Percentiles rank a stretch among this genome's conserved stretches.
Conservation (phyloP, 2,888 invertebrate species). For the Eilema caniola region DNA sequence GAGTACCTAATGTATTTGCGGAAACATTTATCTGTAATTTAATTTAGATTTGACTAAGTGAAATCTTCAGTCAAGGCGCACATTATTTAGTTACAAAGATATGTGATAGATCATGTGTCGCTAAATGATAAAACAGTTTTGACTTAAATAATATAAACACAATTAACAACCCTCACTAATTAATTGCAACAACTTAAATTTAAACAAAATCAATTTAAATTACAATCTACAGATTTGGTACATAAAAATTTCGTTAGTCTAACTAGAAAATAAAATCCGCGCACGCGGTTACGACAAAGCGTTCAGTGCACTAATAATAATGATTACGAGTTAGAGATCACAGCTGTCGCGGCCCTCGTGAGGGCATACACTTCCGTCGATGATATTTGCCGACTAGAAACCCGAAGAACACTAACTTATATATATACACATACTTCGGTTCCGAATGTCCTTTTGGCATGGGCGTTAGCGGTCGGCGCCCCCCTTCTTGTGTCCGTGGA, state of each 20-base stretch:
- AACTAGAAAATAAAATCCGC: conserved; percentile 79
- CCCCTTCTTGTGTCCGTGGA: conserved; percentile 90
- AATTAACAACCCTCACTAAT: conserved; percentile 82
- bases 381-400: conserved; percentile 84
- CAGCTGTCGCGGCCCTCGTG: conserved; percentile 80
- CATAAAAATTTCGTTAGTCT: conserved; percentile 84
- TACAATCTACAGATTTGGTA: conserved; percentile 85
- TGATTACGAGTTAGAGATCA: conserved; percentile 85
- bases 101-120: conserved; percentile 62
- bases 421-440: conserved; percentile 81
- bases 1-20: conserved; percentile 52
- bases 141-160: conserved; percentile 80
- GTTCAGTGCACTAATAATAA: conserved; percentile 81
- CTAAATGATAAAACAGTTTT: conserved; percentile 60
- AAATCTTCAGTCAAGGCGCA: conserved; percentile 63
- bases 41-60: conserved; percentile 51
- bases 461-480: conserved; percentile 85
- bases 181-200: conserved; percentile 82
- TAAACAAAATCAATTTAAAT: conserved; percentile 70
- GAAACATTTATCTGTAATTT: conserved; percentile 62
- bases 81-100: conserved; percentile 70
- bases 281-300: conserved; percentile 67
- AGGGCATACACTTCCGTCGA: conserved; percentile 75
- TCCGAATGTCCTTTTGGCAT: conserved; percentile 79
- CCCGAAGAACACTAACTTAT: conserved; percentile 76